These are phyloP conservation scores for Pissodes strobi DNA, from an alignment of 1,140 invertebrate genomes.

Conservation along the genomic window DNA sequence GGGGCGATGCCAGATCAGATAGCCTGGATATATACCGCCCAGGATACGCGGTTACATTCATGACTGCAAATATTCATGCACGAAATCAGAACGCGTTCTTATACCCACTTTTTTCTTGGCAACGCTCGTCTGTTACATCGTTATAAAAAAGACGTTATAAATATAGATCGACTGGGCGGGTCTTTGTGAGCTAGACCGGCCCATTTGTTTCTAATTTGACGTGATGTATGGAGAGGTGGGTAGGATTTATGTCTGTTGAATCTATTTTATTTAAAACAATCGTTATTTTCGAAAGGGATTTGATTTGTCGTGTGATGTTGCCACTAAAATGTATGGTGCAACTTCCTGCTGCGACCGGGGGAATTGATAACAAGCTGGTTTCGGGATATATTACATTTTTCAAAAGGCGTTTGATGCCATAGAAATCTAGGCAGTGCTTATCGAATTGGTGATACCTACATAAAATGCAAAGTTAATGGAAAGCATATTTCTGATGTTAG, in stretches of 20 bases:
- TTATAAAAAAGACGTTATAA: constrained; percentile 20
- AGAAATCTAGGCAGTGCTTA: no score
- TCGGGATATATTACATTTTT: no score
- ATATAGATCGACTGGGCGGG: constrained; percentile 21
- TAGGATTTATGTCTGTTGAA: constrained; percentile 19
- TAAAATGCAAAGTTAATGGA: no score
- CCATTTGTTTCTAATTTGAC: constrained; percentile 29
- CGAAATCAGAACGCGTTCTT: not conserved
- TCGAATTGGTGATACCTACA: no score
- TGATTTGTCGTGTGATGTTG: no score
- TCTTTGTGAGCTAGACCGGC: not conserved
- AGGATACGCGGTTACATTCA: constrained; percentile 18
- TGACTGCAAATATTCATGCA: constrained; percentile 11
- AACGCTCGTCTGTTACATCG: constrained; percentile 1
- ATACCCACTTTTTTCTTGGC: constrained; percentile 8
- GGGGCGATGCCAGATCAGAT: constrained; percentile 10
- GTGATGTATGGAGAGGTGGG: constrained; percentile 24
- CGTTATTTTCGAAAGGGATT: no score
- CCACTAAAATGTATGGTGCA: no score
- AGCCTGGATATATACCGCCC: not conserved
- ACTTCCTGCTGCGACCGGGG: no score
- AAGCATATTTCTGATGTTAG: no score
- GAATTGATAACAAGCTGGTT: no score
- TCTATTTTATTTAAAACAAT: constrained; percentile 9
- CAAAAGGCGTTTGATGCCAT: no score